These are phyloP conservation scores for Melangyna quadrimaculata DNA, from an alignment of 2,888 invertebrate species.

Conservation along the genomic window DNA sequence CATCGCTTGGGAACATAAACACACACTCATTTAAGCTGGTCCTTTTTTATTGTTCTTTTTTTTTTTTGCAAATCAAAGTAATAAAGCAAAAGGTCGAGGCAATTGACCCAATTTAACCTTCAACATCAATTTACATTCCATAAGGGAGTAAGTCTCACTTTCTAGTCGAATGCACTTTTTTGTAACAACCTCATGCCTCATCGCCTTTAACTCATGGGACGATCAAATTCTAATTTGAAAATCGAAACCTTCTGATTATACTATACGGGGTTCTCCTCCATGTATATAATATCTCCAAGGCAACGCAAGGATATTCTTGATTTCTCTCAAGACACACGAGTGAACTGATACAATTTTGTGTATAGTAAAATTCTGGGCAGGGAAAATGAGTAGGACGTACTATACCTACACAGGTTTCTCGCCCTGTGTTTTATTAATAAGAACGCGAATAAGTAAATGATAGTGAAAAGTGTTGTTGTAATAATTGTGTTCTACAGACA, in stretches of 20 bases:
- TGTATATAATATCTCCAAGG: not conserved
- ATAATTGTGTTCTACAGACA: not conserved
- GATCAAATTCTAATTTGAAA: slow-evolving; percentile 39
- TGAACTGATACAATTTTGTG: slow-evolving; percentile 12
- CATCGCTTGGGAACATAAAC: slow-evolving; percentile 33
- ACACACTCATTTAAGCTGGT: not conserved
- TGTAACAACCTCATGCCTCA: slow-evolving; percentile 55
- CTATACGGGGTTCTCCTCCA: not conserved
- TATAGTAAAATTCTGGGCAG: not conserved
- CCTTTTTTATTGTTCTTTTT: not conserved
- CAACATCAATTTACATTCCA: slow-evolving; percentile 62
- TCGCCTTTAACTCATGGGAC: slow-evolving; percentile 27
- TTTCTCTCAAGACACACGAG: slow-evolving; percentile 20
- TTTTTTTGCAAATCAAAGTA: slow-evolving; percentile 6
- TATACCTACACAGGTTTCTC: too few species aligned
- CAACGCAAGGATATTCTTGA: slow-evolving; percentile 19
- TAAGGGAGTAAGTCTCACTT: slow-evolving; percentile 54
- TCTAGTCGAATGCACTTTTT: slow-evolving; percentile 58
- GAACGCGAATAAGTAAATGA: not conserved
- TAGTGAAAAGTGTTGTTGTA: not conserved
- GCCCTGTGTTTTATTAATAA: not conserved
- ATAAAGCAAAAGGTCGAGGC: slow-evolving; percentile 28
- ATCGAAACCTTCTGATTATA: slow-evolving; percentile 16
- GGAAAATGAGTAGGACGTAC: not conserved
- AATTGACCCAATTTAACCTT: slow-evolving; percentile 65